These are phyloP conservation scores for Margaritifera margaritifera DNA, from an alignment of 2,888 invertebrate species.

Conservation along the genomic window DNA sequence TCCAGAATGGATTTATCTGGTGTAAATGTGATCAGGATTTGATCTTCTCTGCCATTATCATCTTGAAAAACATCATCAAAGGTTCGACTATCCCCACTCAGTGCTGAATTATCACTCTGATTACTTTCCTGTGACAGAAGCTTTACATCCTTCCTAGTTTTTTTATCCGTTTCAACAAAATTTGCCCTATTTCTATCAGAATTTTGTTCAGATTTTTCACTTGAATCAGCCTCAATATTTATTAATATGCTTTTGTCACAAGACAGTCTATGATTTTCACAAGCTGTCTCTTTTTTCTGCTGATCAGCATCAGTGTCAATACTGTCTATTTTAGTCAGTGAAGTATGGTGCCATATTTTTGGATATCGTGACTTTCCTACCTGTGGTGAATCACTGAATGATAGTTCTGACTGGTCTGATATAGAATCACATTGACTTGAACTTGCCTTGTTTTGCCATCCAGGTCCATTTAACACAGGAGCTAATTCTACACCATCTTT, in stretches of 20 bases:
- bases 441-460: background rate
- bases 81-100: background rate
- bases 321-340: constrained; percentile 39
- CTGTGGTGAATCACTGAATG: background rate
- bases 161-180: no score
- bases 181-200: no score
- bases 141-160: constrained; percentile 6
- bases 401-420: background rate
- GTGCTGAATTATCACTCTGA: background rate
- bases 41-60: constrained; percentile 1
- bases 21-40: constrained; percentile 16
- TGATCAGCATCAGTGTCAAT: constrained; percentile 25
- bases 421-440: constrained; percentile 8
- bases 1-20: constrained; percentile 22
- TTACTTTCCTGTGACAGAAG: constrained; percentile 8
- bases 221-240: no score
- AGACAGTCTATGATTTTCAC: no score
- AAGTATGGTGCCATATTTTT: constrained; percentile 17
- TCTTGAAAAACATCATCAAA: background rate
- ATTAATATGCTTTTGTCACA: no score
- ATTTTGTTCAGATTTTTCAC: no score
- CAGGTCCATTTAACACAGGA: constrained; percentile 13
- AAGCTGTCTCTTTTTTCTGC: constrained; percentile 3
- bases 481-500: constrained; percentile 15
- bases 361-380: background rate